A percentile compares a stretch with the other conserved stretches of the same genome.
Evolutionary conservation across 2,888 invertebrate species (phyloP).

Genomic region (Trissoscelio sp.): DNA sequence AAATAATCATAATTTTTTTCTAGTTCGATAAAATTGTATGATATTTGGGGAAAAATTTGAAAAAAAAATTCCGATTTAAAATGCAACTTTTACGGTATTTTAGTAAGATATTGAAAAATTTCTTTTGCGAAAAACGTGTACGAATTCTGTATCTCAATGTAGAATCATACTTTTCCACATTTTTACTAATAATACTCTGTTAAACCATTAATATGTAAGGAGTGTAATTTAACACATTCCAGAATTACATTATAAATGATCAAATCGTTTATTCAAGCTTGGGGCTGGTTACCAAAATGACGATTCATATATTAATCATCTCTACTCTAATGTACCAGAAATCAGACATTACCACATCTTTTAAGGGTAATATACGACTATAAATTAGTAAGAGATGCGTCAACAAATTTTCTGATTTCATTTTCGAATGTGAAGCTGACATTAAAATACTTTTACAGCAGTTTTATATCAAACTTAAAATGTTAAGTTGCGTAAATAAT

Average conservation of each 20-base stretch:
- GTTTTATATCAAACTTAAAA: too few relatives aligned
- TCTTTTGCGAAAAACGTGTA: too few relatives aligned
- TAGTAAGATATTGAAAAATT: too few relatives aligned
- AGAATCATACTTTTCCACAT: not conserved
- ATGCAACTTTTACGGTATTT: too few relatives aligned
- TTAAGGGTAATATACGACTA: not conserved
- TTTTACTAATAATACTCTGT: constrained; percentile 2
- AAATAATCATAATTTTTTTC: too few relatives aligned
- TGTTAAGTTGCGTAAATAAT: too few relatives aligned
- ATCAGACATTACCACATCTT: constrained; percentile 22
- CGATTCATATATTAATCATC: constrained; percentile 57
- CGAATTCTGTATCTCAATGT: too few relatives aligned
- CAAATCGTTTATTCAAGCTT: constrained; percentile 44
- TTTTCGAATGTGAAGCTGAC: not conserved
- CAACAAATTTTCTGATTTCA: not conserved
- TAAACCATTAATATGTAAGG: constrained; percentile 37
- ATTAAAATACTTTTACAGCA: too few relatives aligned
- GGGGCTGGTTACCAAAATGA: constrained; percentile 32
- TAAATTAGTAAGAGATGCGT: constrained; percentile 5
- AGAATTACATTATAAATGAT: constrained; percentile 48
- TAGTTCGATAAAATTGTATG: too few relatives aligned
- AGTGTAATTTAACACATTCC: constrained; percentile 47
- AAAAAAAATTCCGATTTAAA: too few relatives aligned
- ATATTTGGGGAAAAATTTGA: too few relatives aligned
- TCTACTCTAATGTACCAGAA: constrained; percentile 34